These are phyloP conservation scores for Clarias laeviceps DNA, from an alignment of 2,797 vertebrate genomes.

Conservation along the genomic window DNA sequence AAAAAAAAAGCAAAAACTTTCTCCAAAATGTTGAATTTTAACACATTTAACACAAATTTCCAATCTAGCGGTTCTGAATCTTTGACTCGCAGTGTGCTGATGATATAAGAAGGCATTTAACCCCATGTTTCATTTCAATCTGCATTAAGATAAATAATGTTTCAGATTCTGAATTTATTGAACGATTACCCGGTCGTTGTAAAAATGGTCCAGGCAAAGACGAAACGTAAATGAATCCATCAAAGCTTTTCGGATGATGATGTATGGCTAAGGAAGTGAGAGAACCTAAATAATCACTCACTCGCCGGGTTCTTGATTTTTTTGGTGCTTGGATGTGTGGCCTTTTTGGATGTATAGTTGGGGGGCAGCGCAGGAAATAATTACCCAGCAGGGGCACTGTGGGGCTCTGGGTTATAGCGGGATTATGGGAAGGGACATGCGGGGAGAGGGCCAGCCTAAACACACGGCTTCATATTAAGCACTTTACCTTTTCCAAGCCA, in stretches of 20 bases:
- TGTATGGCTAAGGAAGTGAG: slow-evolving; percentile 76
- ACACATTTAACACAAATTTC: not conserved
- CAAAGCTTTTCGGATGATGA: slow-evolving; percentile 74
- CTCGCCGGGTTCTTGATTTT: slow-evolving; percentile 75
- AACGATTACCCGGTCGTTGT: slow-evolving; percentile 16
- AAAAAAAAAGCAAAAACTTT: not conserved
- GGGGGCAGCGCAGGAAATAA: slow-evolving; percentile 78
- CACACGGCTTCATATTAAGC: slow-evolving; percentile 38
- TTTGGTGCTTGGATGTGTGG: slow-evolving; percentile 63
- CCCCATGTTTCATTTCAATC: not conserved
- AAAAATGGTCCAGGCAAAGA: slow-evolving; percentile 14
- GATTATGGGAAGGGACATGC: slow-evolving; percentile 80
- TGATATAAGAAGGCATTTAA: not conserved
- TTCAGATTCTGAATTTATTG: slow-evolving; percentile 6
- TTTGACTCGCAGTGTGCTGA: not conserved
- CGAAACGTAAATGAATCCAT: slow-evolving; percentile 23
- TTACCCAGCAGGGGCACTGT: slow-evolving; percentile 74
- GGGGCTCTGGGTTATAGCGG: slow-evolving; percentile 74
- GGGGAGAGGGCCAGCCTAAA: slow-evolving; percentile 71
- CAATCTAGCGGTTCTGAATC: not conserved
- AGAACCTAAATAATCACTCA: slow-evolving; percentile 74
- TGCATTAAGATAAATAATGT: not conserved
- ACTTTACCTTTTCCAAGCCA: slow-evolving; percentile 21
- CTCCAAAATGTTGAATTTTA: not conserved
- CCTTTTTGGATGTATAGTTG: slow-evolving; percentile 64